Percentiles rank a stretch among this genome's conserved stretches.
phyloP scores from a whole-genome alignment of 1,140 invertebrate species.

The Heliconius hewitsoni region DNA sequence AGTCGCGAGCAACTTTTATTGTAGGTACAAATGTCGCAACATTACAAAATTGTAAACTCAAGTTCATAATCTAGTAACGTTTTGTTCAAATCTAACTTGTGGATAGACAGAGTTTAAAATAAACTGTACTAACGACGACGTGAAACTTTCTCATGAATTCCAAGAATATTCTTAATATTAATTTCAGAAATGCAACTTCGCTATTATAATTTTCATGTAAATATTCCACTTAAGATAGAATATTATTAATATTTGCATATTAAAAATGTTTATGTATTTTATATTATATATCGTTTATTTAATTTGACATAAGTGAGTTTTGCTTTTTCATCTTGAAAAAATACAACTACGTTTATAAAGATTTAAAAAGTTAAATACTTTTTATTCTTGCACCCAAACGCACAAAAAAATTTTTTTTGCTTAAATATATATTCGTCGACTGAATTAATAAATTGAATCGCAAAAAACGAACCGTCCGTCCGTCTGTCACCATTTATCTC shows the following conservation, averaged over 20 bases:
- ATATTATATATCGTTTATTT: not conserved
- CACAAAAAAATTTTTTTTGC: too few relatives aligned
- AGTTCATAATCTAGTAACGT: conserved; percentile 21
- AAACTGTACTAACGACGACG: conserved; percentile 11
- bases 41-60: conserved; percentile 24
- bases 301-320: not conserved
- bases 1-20: conserved; percentile 28
- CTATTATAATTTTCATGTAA: conserved; percentile 12
- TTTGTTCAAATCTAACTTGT: conserved; percentile 27
- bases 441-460: too few relatives aligned
- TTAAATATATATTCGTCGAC: too few relatives aligned
- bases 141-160: conserved; percentile 1
- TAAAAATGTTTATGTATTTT: not conserved
- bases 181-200: conserved; percentile 3
- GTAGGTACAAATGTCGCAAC: conserved; percentile 22
- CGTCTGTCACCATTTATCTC: too few relatives aligned
- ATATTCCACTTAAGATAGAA: not conserved
- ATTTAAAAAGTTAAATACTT: too few relatives aligned
- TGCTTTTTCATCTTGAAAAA: too few relatives aligned
- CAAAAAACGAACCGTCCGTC: too few relatives aligned
- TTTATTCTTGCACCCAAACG: too few relatives aligned
- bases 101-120: conserved; percentile 18
- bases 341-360: too few relatives aligned
- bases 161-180: conserved; percentile 9
- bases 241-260: not conserved